Base-by-base conservation (phyloP, 1,140 invertebrate genomes). In the Centruroides sculpturatus region DNA sequence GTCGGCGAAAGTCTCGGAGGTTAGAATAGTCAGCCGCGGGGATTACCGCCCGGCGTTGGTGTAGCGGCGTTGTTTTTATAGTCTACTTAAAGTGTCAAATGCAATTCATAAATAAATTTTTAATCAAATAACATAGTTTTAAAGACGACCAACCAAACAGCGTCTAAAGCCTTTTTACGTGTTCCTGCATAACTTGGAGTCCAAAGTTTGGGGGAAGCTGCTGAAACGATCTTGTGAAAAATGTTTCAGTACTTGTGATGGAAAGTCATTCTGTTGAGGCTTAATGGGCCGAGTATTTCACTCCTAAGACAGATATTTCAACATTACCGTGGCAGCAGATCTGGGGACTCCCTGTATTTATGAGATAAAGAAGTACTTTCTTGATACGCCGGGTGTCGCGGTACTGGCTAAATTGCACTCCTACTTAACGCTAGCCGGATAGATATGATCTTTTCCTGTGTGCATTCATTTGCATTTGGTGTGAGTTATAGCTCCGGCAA, bases 81-180 rank as follows among this genome's bases (percentile, higher is more conserved):
- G 57, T 63, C 57, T 63, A 57, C 59, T 63, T 63, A 63, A 63
- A 63, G 62, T 63, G 62, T 63, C 62, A 63, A 63, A 57, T 59
- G 54, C 62, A 63, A 63, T 63, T 63, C 62, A 63, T 63, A 63
- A 63, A 63, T 63, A 63, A 63, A 63, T 63, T 63, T 60, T 58
- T 63, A 63, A 63, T 63, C 62, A 63, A 63, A 63, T 63, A 63
- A 63, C 62, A 63, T 59, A 59, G 62, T 63, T 63, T 63, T 63
- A 63, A 63, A 63, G 62, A 63, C 57, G 59, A 41, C 54, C 59
- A 58, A 58, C 62, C 61, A 62, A 62, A 62, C 61, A 62, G 57
- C 57, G 62, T 41, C 57, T 59, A 63, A 60, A 60, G 49, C 58
- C 62, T 63, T 63, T 63, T 63, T 63, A 63, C 62, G 62, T 63